These are phyloP conservation scores for Drosophila flavopinicola DNA, from an alignment of 2,888 invertebrate genomes.

Conservation along the genomic window DNA sequence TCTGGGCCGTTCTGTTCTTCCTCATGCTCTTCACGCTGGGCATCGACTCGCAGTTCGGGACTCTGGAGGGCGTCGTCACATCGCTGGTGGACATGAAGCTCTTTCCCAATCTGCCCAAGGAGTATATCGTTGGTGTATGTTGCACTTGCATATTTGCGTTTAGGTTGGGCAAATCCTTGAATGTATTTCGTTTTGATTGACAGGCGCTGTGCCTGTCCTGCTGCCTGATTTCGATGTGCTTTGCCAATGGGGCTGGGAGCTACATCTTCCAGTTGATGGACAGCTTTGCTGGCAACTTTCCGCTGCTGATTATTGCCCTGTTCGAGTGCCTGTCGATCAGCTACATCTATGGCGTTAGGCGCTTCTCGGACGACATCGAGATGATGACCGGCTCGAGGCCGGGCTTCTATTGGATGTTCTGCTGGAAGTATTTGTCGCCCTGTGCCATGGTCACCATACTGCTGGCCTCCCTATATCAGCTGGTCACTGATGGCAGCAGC, in stretches of 20 bases:
- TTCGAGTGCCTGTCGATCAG: slow-evolving; percentile 96
- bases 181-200: background rate
- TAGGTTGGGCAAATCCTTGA: background rate
- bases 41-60: slow-evolving; percentile 98
- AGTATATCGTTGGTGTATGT: slow-evolving; percentile 90
- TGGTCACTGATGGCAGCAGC: slow-evolving; percentile 91
- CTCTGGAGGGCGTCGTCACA: slow-evolving; percentile 97
- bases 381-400: slow-evolving; percentile 96
- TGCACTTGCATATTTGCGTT: background rate
- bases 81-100: slow-evolving; percentile 97
- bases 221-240: slow-evolving; percentile 93
- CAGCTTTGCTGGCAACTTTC: slow-evolving; percentile 96
- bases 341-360: slow-evolving; percentile 96
- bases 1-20: slow-evolving; percentile 98
- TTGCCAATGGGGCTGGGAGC: slow-evolving; percentile 96
- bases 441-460: slow-evolving; percentile 94
- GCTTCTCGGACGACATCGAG: slow-evolving; percentile 97
- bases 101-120: slow-evolving; percentile 95
- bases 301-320: slow-evolving; percentile 95
- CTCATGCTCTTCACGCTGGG: slow-evolving; percentile 98
- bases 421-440: slow-evolving; percentile 97
- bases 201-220: slow-evolving; percentile 90
- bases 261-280: slow-evolving; percentile 97
- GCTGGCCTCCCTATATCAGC: slow-evolving; percentile 92
- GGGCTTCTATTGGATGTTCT: slow-evolving; percentile 95